Percentiles rank a stretch among this genome's conserved stretches.
phyloP scores from a whole-genome alignment of 1,140 invertebrate species.

The Cecropterus lyciades region DNA sequence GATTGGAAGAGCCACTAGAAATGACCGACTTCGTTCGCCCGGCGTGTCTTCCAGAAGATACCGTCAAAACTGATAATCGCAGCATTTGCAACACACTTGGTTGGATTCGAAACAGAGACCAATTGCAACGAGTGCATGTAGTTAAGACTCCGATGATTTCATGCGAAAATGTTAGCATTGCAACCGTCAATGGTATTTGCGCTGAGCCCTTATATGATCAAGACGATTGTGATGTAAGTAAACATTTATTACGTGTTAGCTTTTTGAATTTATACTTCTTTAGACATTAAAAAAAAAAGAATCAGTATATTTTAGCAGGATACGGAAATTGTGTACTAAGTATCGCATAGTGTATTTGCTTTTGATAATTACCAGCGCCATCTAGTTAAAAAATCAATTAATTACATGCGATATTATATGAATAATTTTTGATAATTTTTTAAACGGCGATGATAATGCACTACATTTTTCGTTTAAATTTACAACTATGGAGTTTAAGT shows the following conservation, averaged over 20 bases:
- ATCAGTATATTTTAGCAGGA: no score
- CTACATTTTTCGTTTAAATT: no score
- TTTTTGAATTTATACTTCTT: no score
- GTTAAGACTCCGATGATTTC: constrained; percentile 90
- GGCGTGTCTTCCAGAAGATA: constrained; percentile 88
- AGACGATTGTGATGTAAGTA: constrained; percentile 92
- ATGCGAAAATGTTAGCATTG: constrained; percentile 93
- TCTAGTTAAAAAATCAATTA: no score
- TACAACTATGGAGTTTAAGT: no score
- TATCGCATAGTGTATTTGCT: no score
- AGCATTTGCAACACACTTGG: constrained; percentile 91
- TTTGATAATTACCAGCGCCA: no score
- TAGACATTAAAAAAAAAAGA: no score
- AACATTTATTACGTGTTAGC: not conserved
- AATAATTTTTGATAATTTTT: no score
- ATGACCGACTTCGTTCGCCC: constrained; percentile 93
- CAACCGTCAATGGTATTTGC: constrained; percentile 91
- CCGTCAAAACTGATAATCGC: constrained; percentile 58
- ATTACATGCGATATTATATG: no score
- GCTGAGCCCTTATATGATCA: constrained; percentile 91
- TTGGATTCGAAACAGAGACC: constrained; percentile 92
- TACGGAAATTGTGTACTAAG: no score
- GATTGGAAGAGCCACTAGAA: constrained; percentile 90
- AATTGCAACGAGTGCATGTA: constrained; percentile 91
- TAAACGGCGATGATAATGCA: no score